These are phyloP conservation scores for Crotalus adamanteus DNA, from an alignment of 2,797 vertebrate genomes.

Conservation along the genomic window DNA sequence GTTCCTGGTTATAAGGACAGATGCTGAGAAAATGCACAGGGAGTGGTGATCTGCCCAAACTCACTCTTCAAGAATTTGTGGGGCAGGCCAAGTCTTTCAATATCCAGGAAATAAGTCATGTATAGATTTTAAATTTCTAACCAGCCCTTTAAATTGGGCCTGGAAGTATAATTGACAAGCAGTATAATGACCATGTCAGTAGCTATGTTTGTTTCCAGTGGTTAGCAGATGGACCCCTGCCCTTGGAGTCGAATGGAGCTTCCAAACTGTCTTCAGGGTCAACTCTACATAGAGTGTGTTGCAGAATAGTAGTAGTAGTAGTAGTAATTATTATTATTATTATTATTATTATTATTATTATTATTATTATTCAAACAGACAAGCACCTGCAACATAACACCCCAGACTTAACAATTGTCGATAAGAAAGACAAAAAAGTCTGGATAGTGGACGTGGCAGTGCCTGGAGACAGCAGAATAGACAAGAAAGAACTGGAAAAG, in stretches of 20 bases:
- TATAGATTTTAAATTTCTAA: neutral
- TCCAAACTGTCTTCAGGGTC: neutral
- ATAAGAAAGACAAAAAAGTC: too few species aligned
- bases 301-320: neutral
- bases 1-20: neutral
- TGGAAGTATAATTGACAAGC: neutral
- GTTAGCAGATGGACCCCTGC: neutral
- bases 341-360: too few species aligned
- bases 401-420: too few species aligned
- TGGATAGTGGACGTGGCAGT: too few species aligned
- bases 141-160: neutral
- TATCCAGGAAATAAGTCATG: neutral
- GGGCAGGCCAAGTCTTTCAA: neutral
- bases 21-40: neutral
- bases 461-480: too few species aligned
- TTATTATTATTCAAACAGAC: too few species aligned
- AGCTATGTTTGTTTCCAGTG: neutral
- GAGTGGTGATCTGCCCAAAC: neutral
- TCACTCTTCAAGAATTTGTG: neutral
- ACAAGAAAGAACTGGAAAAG: too few species aligned
- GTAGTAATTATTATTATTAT: too few species aligned
- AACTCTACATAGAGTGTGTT: neutral
- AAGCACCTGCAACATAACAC: too few species aligned
- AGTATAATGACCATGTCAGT: neutral
- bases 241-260: neutral